Evolutionary conservation across 2,888 invertebrate genomes (phyloP).

Genomic region (Lochmaea crataegi): DNA sequence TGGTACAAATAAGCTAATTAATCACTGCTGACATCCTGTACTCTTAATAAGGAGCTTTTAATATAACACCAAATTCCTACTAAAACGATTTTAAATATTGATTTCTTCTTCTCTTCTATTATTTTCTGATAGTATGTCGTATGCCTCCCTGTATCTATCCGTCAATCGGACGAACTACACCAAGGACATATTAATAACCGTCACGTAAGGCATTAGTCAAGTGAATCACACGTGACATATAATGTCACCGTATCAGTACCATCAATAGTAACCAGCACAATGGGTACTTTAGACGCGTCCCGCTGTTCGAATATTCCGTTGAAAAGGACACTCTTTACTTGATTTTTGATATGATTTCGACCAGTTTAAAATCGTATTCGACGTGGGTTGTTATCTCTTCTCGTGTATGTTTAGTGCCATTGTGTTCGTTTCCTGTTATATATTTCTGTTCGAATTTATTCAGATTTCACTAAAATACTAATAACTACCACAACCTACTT

Average conservation of each 20-base stretch:
- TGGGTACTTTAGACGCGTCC: constrained; percentile 47
- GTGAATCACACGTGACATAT: constrained; percentile 26
- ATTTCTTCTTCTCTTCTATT: too few species aligned
- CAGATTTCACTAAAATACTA: background rate
- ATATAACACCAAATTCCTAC: too few species aligned
- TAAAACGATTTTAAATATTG: too few species aligned
- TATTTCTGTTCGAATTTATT: background rate
- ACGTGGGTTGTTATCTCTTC: constrained; percentile 10
- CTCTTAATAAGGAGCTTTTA: too few species aligned
- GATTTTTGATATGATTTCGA: constrained; percentile 33
- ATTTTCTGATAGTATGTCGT: too few species aligned
- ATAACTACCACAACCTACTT: too few species aligned
- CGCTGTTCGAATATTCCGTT: constrained; percentile 46
- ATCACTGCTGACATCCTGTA: too few species aligned
- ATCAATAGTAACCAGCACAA: constrained; percentile 32
- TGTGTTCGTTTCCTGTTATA: constrained; percentile 22
- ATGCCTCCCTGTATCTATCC: background rate
- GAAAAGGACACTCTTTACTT: constrained; percentile 32
- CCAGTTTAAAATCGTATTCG: constrained; percentile 9
- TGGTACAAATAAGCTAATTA: too few species aligned
- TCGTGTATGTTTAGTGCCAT: constrained; percentile 2
- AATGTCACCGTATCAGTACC: constrained; percentile 23
- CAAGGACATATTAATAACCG: constrained; percentile 25
- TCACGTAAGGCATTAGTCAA: constrained; percentile 23
- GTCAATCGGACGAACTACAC: constrained; percentile 3